Conservation (phyloP, 2,888 invertebrate species). For the Eristalis pertinax region DNA sequence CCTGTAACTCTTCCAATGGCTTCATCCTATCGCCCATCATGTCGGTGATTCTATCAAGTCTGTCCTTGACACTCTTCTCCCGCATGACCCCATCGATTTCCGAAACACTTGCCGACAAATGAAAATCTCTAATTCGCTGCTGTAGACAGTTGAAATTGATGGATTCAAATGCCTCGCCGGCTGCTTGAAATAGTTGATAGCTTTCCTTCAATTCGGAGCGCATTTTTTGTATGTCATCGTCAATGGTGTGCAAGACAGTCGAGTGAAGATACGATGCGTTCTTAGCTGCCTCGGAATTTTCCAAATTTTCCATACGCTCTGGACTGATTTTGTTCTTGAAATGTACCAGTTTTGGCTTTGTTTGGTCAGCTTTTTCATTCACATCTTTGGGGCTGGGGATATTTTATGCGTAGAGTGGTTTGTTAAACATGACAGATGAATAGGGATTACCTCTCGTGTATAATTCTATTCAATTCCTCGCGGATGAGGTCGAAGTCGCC, state of each 20-base stretch:
- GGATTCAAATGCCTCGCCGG: conserved; percentile 77
- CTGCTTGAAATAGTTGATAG: conserved; percentile 77
- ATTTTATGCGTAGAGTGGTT: no score
- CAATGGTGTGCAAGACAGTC: conserved; percentile 73
- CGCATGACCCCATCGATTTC: conserved; percentile 72
- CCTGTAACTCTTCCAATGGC: conserved; percentile 78
- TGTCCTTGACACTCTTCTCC: conserved; percentile 74
- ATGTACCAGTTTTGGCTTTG: background rate
- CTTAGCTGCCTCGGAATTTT: conserved; percentile 21
- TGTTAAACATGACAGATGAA: background rate
- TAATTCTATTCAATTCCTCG: conserved; percentile 41
- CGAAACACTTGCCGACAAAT: conserved; percentile 73
- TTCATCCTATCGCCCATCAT: conserved; percentile 76
- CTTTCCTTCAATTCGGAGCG: conserved; percentile 76
- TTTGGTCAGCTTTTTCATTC: background rate
- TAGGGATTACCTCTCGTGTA: conserved; percentile 24
- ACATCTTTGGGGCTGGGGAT: background rate
- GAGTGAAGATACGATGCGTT: conserved; percentile 68
- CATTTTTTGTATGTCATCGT: conserved; percentile 77
- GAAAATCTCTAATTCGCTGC: conserved; percentile 77
- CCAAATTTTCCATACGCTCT: background rate
- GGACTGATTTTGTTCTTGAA: conserved; percentile 5
- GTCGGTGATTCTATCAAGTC: conserved; percentile 75
- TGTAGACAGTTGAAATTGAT: conserved; percentile 77
- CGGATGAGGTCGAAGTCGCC: conserved; percentile 28